Evolutionary conservation across 2,113 vertebrate genomes (phyloP), one percentile per base, ranked within the genome.

Genomic region (Apus apus): DNA sequence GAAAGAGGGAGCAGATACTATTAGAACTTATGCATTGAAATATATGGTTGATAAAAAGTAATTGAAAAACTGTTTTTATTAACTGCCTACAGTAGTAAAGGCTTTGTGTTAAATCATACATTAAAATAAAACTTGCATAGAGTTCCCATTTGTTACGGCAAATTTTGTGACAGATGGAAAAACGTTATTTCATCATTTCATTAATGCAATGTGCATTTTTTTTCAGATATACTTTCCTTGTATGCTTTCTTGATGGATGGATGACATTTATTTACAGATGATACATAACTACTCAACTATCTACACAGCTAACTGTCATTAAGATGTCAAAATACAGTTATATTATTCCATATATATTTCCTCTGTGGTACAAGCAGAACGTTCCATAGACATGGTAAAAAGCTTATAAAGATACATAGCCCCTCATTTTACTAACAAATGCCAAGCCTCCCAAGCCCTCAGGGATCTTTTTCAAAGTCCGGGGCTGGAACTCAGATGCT

Each of bases 161-260:
- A 88, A 81, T 94, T 92, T 86, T 83, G 57, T 92, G 88, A 86
- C 79, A 96, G 79, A 90, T 76, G 67, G 50, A 92, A 85, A 70
- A 89, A 85, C 2, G 2, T 76, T 90, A 62, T 87, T 91, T 93
- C 62, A 87, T 94, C 87, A 58, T 64, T 66, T 32, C 43, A 80
- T 95, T 93, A 95, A 91, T 93, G 72, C 18, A 80, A 38, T 65
- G 46, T 94, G 64, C 87, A 88, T 94, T 77, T 96, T 94, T 94
- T 94, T 93, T 74, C 85, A 86, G 53, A 74, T 91, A 43, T 85
- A 87, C 43, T 72, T 83, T 83, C 58, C 87, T 94, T 89, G 60
- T 80, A 46, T 0, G 1, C n/a, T 92, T 76, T 18, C 43, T 83
- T 95, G 87, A 80, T 91, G 82, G 23, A 87, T 93, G 85, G 38